Percentiles rank a stretch among this genome's conserved stretches.
phyloP scores from a whole-genome alignment of 2,888 invertebrate species.

The Chironomus riparius region DNA sequence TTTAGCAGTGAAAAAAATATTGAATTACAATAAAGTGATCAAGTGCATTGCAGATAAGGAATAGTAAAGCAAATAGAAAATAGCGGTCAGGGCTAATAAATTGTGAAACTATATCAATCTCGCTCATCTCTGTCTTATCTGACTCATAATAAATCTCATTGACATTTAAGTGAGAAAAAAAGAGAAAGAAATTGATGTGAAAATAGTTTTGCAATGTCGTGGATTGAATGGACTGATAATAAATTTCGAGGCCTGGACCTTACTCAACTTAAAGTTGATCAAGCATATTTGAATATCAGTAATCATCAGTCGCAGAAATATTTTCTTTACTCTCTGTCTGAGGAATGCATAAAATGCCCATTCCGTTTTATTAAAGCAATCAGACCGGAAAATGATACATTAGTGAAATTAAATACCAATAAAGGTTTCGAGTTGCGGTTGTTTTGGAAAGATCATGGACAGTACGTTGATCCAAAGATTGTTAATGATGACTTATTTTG shows the following conservation, averaged over 20 bases:
- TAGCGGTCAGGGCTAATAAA: no score
- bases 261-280: slow-evolving; percentile 51
- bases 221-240: slow-evolving; percentile 50
- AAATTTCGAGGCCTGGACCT: slow-evolving; percentile 50
- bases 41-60: no score
- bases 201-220: slow-evolving; percentile 37
- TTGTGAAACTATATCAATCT: not conserved
- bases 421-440: slow-evolving; percentile 50
- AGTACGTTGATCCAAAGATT: slow-evolving; percentile 44
- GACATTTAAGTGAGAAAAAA: not conserved
- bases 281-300: slow-evolving; percentile 52
- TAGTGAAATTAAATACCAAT: slow-evolving; percentile 47
- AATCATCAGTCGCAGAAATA: slow-evolving; percentile 38
- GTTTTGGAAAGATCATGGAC: slow-evolving; percentile 35
- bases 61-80: no score
- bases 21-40: no score
- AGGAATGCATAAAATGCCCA: slow-evolving; percentile 65
- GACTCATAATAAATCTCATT: not conserved
- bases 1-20: no score
- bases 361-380: slow-evolving; percentile 47
- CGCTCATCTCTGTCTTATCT: not conserved
- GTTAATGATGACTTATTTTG: slow-evolving; percentile 37
- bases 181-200: slow-evolving; percentile 25
- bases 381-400: slow-evolving; percentile 34
- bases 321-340: slow-evolving; percentile 57